These are phyloP conservation scores for Pseudochromis fuscus DNA, from an alignment of 2,797 vertebrate species.

Conservation along the genomic window DNA sequence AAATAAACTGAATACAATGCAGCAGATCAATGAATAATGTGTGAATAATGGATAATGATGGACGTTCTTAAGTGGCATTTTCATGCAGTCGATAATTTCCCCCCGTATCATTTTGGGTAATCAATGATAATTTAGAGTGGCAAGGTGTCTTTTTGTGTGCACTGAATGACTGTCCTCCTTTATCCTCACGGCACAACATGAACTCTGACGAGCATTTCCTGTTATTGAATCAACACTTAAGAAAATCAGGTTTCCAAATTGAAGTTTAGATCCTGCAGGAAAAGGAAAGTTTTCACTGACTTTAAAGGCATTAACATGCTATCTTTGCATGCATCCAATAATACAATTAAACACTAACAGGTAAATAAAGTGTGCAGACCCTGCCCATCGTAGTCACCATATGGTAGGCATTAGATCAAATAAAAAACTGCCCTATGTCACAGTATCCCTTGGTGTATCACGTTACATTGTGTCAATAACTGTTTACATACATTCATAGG, in stretches of 20 bases:
- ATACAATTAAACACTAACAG: too few species aligned
- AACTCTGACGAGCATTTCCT: conserved; percentile 22
- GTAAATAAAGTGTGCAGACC: too few species aligned
- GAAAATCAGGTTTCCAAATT: not conserved
- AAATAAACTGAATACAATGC: conserved; percentile 48
- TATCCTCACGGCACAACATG: conserved; percentile 21
- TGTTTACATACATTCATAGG: too few species aligned
- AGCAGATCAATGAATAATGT: conserved; percentile 54
- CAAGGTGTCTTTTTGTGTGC: conserved; percentile 58
- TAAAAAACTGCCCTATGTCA: too few species aligned
- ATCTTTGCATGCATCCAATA: not conserved
- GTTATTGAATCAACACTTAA: conserved; percentile 56
- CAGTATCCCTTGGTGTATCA: too few species aligned
- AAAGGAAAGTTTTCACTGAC: not conserved
- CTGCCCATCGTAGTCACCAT: too few species aligned
- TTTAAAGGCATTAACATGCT: not conserved
- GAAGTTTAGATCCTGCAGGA: not conserved
- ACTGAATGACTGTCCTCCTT: conserved; percentile 52
- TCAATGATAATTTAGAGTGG: conserved; percentile 60
- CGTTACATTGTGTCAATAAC: too few species aligned
- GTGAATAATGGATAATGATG: conserved; percentile 53
- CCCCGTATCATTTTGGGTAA: conserved; percentile 52
- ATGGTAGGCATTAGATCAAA: too few species aligned
- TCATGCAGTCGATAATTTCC: conserved; percentile 57
- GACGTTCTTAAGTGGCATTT: conserved; percentile 49